Evolutionary conservation across 1,140 invertebrate genomes (phyloP).

Genomic region (Homarus americanus): DNA sequence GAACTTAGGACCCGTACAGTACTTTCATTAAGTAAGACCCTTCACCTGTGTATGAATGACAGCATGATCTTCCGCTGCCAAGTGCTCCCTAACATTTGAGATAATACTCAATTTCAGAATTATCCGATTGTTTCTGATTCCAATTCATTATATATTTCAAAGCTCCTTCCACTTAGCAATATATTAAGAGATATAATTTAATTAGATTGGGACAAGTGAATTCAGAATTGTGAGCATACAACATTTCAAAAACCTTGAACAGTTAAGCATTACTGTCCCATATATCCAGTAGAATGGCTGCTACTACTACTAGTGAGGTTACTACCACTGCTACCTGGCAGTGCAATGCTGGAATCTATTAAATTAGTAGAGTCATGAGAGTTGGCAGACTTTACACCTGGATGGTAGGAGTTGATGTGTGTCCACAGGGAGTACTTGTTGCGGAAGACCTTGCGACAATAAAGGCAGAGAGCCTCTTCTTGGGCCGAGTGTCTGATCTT

Average conservation of each 20-base stretch:
- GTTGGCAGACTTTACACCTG: conserved; percentile 63
- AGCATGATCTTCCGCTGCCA: conserved; percentile 46
- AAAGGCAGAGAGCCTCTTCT: conserved; percentile 78
- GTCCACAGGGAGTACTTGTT: conserved; percentile 76
- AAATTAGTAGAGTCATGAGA: conserved; percentile 1
- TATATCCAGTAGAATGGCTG: conserved; percentile 40
- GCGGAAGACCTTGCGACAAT: conserved; percentile 76
- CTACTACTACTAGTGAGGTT: conserved; percentile 37
- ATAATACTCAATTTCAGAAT: not conserved
- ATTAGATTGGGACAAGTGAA: conserved; percentile 11
- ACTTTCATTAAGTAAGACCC: conserved; percentile 68
- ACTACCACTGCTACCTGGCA: conserved; percentile 27
- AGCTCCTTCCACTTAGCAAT: not conserved
- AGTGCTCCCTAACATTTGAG: conserved; percentile 49
- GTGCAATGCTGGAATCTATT: conserved; percentile 19
- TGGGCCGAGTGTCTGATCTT: conserved; percentile 78
- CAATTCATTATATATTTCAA: conserved; percentile 8
- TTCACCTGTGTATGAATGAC: conserved; percentile 57
- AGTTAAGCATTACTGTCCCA: conserved; percentile 42
- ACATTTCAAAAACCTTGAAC: not conserved
- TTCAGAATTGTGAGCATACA: conserved; percentile 44
- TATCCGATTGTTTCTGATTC: not conserved
- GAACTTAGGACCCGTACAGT: conserved; percentile 70
- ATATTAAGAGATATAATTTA: not conserved
- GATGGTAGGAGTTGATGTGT: conserved; percentile 78